A percentile compares a stretch with the other conserved stretches of the same genome.
Conservation (phyloP, 2,797 vertebrate genomes). For the Salarias fasciatus region DNA sequence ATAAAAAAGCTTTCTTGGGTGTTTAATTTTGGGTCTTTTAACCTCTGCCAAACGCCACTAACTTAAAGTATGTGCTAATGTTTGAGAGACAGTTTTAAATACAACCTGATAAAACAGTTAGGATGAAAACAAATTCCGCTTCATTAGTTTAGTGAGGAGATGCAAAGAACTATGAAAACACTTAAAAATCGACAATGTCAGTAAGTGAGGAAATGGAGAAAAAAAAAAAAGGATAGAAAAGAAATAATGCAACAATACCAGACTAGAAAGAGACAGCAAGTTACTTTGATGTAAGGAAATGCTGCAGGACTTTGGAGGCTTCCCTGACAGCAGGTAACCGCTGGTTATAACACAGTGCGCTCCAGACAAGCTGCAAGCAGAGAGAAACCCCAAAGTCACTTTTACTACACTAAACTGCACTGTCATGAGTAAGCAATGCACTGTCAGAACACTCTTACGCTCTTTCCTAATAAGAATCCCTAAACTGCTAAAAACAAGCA, state of each 20-base stretch:
- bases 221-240: no score
- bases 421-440: constrained; percentile 10
- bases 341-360: constrained; percentile 41
- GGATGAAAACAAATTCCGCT: constrained; percentile 3
- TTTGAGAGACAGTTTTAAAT: constrained; percentile 43
- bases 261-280: constrained; percentile 24
- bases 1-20: constrained; percentile 45
- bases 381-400: constrained; percentile 60
- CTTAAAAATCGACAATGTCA: no score
- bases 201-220: no score
- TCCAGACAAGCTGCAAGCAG: constrained; percentile 49
- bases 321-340: constrained; percentile 63
- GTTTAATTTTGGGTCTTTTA: constrained; percentile 50
- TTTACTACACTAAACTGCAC: constrained; percentile 23
- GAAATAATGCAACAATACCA: neutral
- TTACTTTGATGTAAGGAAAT: constrained; percentile 74
- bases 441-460: constrained; percentile 23
- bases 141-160: neutral
- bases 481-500: no score
- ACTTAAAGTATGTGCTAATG: constrained; percentile 53
- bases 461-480: constrained; percentile 20
- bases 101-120: constrained; percentile 16
- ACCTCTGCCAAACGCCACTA: constrained; percentile 57
- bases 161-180: no score
- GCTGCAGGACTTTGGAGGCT: constrained; percentile 57